phyloP scores from a whole-genome alignment of 2,888 invertebrate genomes.

The Dolichopus griseipennis region DNA sequence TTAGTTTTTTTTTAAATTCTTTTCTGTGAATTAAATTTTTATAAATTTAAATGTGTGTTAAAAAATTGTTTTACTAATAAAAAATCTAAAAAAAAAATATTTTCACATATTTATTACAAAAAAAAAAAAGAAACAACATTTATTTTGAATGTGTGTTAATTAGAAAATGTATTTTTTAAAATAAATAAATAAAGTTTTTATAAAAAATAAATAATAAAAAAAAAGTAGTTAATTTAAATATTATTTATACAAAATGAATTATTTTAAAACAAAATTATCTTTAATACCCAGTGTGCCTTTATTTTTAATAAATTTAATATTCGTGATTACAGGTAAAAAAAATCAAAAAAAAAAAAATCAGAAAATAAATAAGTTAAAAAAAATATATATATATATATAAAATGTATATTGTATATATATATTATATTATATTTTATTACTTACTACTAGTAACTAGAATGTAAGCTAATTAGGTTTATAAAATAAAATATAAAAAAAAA shows the following conservation, averaged over 20 bases:
- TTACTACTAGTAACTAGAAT: background rate
- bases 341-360: background rate
- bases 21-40: background rate
- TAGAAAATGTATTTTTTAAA: background rate
- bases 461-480: background rate
- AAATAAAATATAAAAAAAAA: background rate
- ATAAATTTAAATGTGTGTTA: too few species aligned
- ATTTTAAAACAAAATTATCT: background rate
- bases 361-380: too few species aligned
- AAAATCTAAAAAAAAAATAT: too few species aligned
- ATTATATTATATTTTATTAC: too few species aligned
- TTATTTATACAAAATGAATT: background rate
- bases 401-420: too few species aligned
- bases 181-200: background rate
- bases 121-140: too few species aligned
- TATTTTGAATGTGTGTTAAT: too few species aligned
- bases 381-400: too few species aligned
- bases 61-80: too few species aligned
- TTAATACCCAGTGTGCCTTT: background rate
- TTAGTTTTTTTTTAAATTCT: background rate
- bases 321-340: constrained; percentile 10
- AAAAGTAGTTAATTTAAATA: background rate
- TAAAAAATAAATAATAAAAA: background rate
- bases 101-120: too few species aligned
- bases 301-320: constrained; percentile 6